These are phyloP conservation scores for Tethea ocularis DNA, from an alignment of 2,888 invertebrate genomes.

Conservation along the genomic window DNA sequence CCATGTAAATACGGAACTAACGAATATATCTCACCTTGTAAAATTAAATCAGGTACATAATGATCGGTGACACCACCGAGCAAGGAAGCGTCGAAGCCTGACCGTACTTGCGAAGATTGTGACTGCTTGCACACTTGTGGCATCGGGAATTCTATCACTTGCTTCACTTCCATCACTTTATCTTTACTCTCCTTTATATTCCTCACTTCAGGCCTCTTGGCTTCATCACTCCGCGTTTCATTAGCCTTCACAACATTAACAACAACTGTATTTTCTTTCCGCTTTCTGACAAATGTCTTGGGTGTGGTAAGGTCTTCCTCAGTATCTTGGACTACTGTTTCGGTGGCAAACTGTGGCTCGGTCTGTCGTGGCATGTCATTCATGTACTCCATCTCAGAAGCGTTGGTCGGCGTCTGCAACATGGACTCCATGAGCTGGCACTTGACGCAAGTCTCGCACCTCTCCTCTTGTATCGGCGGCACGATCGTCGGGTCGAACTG, in stretches of 20 bases:
- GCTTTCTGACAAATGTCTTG: slow-evolving; percentile 71
- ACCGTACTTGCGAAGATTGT: slow-evolving; percentile 24
- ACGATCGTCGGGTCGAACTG: slow-evolving; percentile 79
- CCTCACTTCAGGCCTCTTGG: slow-evolving; percentile 30
- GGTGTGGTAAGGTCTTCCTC: slow-evolving; percentile 51
- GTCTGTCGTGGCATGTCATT: slow-evolving; percentile 70
- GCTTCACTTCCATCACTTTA: slow-evolving; percentile 55
- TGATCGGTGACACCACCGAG: slow-evolving; percentile 86
- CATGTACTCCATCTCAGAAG: slow-evolving; percentile 87
- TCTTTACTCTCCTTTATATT: slow-evolving; percentile 32
- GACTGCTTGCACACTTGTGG: slow-evolving; percentile 49
- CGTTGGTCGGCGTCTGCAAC: slow-evolving; percentile 90
- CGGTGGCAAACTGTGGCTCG: slow-evolving; percentile 72
- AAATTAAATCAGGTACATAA: slow-evolving; percentile 89
- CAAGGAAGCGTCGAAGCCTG: slow-evolving; percentile 84
- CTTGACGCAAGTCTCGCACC: slow-evolving; percentile 81
- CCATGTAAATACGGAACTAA: neutral
- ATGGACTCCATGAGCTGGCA: slow-evolving; percentile 82
- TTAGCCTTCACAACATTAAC: slow-evolving; percentile 50
- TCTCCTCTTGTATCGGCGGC: slow-evolving; percentile 72
- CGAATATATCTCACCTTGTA: slow-evolving; percentile 83
- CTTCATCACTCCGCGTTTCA: slow-evolving; percentile 22
- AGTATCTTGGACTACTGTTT: slow-evolving; percentile 49
- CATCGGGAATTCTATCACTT: slow-evolving; percentile 84
- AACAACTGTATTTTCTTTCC: slow-evolving; percentile 73